Base-by-base conservation (phyloP, 2,113 vertebrate species). In the Corythornis cristatus region DNA sequence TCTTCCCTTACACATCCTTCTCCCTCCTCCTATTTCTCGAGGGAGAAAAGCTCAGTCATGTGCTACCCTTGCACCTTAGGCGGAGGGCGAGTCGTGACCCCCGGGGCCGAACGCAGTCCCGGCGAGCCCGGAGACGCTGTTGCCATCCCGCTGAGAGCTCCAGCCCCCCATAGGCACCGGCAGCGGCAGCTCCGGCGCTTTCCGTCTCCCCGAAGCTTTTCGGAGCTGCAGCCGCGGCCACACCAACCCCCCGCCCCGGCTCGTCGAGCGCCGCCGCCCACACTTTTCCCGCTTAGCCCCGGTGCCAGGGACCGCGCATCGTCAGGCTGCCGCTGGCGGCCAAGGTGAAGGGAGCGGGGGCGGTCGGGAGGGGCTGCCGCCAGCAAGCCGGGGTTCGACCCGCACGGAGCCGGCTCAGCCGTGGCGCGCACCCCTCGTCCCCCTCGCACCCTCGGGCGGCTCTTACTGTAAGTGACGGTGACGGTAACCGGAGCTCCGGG, bases 391-490 rank as follows among this genome's bases (percentile, higher is more conserved):
- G 9, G 25, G 13, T 20, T 31, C 51, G 31, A 25, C 31, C 31
- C 15, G 14, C 43, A 17, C 19, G 3, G 57, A 4, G 8, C 15
- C 33, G 3, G 11, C 58, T 23, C 29, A 12, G 13, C 28, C 15
- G 22, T 18, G 8, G 35, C 50, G 7, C 1, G 28, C 8, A 35
- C 74, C n/a, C 37, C 43, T 26, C 37, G 37, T 9, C 37, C 37
- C 37, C 37, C 10, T 9, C 37, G 37, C 37, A 37, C n/a, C 37
- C 43, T 20, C 15, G 4, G 14, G 26, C 46, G 18, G 51, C 62
- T 28, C 95, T 96, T 92, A 96, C 95, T 86, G 87, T 96, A 96
- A 3, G 95, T 96, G 56, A 96, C 86, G 54, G 96, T 93, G 43
- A 96, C 89, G 21, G 82, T 80, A 12, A 94, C 88, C 8, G 90